These are phyloP conservation scores for Pollachius pollachius DNA, from an alignment of 2,113 vertebrate genomes.

Conservation along the genomic window DNA sequence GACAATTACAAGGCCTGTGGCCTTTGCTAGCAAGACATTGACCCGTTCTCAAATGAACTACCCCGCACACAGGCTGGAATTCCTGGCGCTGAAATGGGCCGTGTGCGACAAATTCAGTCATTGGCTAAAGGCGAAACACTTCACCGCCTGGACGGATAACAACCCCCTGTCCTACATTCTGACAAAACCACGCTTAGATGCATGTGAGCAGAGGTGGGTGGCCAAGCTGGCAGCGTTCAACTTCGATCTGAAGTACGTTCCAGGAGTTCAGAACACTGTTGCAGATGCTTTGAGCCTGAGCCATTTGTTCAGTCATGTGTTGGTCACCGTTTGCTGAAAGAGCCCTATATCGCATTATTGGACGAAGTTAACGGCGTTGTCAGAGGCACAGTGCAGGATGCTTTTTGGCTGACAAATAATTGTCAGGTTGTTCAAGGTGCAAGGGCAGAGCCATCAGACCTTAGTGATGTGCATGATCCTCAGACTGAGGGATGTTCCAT, in stretches of 20 bases:
- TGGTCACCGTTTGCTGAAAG: conserved; percentile 8
- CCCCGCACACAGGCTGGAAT: conserved; percentile 20
- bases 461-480: background rate
- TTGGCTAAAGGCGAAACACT: conserved; percentile 17
- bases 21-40: conserved; percentile 20
- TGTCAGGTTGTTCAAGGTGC: conserved; percentile 8
- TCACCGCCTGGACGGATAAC: background rate
- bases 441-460: background rate
- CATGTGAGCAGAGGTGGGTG: conserved; percentile 27
- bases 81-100: conserved; percentile 7
- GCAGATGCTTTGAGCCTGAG: background rate
- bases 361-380: conserved; percentile 10
- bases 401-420: conserved; percentile 9
- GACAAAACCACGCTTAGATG: conserved; percentile 17
- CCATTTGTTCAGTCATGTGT: conserved; percentile 21
- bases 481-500: background rate
- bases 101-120: conserved; percentile 5
- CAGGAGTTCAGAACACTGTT: conserved; percentile 11
- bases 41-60: conserved; percentile 19
- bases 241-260: conserved; percentile 26
- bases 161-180: conserved; percentile 16
- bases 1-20: conserved; percentile 7
- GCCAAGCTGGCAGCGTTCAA: conserved; percentile 16
- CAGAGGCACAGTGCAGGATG: conserved; percentile 14
- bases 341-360: conserved; percentile 19